These are phyloP conservation scores for Ophion ventricosus DNA, from an alignment of 2,888 invertebrate genomes.

Conservation along the genomic window DNA sequence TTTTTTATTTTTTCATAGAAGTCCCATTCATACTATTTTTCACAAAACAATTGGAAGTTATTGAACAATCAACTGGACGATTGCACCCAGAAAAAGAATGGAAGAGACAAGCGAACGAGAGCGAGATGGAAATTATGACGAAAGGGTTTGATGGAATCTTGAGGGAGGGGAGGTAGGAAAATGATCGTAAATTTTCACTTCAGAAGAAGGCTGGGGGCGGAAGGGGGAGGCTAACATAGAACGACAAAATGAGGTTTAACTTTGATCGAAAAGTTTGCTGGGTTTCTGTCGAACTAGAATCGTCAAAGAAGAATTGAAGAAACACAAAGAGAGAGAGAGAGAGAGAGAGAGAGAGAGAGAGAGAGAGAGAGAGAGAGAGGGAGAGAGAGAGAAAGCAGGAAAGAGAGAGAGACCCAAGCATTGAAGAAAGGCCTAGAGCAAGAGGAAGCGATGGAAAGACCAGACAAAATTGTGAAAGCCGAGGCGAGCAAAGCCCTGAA, in stretches of 20 bases:
- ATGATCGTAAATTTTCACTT: conserved; percentile 35
- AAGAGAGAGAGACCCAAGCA: neutral
- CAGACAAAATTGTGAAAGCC: conserved; percentile 11
- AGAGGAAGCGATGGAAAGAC: conserved; percentile 19
- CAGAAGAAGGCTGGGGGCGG: neutral
- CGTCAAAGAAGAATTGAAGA: neutral
- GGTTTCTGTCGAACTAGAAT: conserved; percentile 24
- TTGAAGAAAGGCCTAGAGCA: conserved; percentile 1
- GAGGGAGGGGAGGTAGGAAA: conserved; percentile 8
- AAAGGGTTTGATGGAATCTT: conserved; percentile 20
- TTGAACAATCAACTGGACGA: too few species aligned
- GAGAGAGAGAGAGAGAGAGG: conserved; percentile 3
- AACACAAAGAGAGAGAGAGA: neutral
- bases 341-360: neutral
- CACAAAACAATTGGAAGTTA: too few species aligned
- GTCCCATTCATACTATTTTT: too few species aligned
- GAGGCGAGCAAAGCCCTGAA: conserved; percentile 38
- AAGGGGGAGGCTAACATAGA: conserved; percentile 4
- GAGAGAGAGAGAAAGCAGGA: neutral
- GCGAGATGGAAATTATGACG: neutral
- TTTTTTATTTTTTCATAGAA: too few species aligned
- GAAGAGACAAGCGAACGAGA: neutral
- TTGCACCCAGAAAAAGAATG: neutral
- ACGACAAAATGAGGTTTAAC: conserved; percentile 41
- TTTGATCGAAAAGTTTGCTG: conserved; percentile 56